phyloP scores from a whole-genome alignment of 2,888 invertebrate species.

The Galeruca laticollis region DNA sequence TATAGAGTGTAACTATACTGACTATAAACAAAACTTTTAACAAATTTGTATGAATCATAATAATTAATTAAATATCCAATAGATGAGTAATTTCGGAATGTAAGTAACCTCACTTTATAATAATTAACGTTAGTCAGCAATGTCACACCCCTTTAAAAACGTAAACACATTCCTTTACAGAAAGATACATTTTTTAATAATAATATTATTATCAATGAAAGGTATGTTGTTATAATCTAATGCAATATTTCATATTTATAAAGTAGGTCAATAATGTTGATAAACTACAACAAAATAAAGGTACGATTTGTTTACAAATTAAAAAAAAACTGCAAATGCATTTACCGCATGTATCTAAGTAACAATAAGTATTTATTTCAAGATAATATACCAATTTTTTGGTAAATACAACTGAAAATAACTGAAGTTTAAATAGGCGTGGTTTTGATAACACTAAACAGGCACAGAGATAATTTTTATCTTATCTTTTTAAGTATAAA shows the following conservation, averaged over 20 bases:
- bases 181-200: neutral
- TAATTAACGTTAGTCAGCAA: conserved; percentile 6
- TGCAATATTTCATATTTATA: neutral
- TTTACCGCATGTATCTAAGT: neutral
- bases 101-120: conserved; percentile 25
- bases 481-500: conserved; percentile 42
- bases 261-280: neutral
- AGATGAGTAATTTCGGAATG: neutral
- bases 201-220: no score
- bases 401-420: neutral
- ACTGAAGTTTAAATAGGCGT: conserved; percentile 58
- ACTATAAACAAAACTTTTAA: conserved; percentile 19
- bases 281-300: neutral
- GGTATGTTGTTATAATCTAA: neutral
- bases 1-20: no score
- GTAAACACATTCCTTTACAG: neutral
- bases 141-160: conserved; percentile 1
- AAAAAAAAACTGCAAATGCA: neutral
- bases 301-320: neutral
- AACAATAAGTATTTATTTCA: neutral
- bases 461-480: conserved; percentile 45
- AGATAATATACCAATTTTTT: neutral
- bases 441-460: conserved; percentile 56
- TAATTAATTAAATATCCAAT: neutral
- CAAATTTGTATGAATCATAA: conserved; percentile 7